Percentiles rank a stretch among this genome's conserved stretches.
These are phyloP conservation scores for Azemiops feae DNA, from an alignment of 2,113 vertebrate genomes.

Conservation along the genomic window DNA sequence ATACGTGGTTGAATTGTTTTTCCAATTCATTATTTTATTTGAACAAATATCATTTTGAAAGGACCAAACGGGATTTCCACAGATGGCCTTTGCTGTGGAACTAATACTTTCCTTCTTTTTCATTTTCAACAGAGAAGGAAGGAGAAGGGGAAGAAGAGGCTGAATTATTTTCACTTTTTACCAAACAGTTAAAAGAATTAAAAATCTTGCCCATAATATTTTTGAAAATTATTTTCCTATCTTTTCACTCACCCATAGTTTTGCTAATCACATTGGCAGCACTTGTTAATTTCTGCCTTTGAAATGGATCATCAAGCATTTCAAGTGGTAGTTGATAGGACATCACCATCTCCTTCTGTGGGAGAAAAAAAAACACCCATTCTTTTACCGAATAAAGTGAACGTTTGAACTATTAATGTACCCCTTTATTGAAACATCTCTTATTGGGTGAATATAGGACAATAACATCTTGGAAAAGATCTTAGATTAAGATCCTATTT, in stretches of 20 bases:
- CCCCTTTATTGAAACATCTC: not conserved
- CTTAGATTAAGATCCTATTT: not conserved
- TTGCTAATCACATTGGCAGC: conserved; percentile 61
- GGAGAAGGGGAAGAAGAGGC: not conserved
- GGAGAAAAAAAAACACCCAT: not conserved
- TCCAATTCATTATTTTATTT: not conserved
- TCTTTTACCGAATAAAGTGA: not conserved
- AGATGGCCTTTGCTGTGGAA: not conserved
- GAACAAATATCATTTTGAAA: not conserved
- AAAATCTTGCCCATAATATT: conserved; percentile 27
- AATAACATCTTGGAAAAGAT: not conserved
- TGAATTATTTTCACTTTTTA: conserved; percentile 7
- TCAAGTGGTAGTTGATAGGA: conserved; percentile 59
- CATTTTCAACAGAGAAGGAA: not conserved
- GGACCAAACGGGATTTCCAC: not conserved
- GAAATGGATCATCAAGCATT: conserved; percentile 34
- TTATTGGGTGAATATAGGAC: not conserved
- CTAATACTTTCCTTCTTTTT: not conserved
- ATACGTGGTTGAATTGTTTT: not conserved
- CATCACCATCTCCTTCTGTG: conserved; percentile 56
- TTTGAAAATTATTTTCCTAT: not conserved
- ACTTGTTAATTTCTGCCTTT: conserved; percentile 62
- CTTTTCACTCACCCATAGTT: conserved; percentile 39
- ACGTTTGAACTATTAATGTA: not conserved
- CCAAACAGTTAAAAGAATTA: not conserved